These are phyloP conservation scores for Ophraella communa DNA, from an alignment of 2,888 invertebrate genomes.

Conservation along the genomic window DNA sequence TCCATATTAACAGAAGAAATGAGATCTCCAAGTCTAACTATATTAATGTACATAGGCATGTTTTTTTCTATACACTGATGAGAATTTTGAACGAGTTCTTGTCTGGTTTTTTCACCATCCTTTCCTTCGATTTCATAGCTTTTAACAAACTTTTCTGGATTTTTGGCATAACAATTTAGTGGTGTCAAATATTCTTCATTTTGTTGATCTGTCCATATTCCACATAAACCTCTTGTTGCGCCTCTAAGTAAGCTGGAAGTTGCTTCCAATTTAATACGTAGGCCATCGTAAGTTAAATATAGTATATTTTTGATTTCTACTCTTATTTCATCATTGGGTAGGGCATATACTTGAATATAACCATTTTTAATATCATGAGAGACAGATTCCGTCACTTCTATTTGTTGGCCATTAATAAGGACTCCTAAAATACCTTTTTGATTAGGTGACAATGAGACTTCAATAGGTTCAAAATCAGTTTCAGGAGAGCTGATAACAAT, in stretches of 20 bases:
- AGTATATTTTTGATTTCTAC: slow-evolving; percentile 64
- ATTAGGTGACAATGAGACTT: slow-evolving; percentile 54
- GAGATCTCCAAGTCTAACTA: slow-evolving; percentile 51
- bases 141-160: slow-evolving; percentile 64
- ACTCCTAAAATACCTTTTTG: slow-evolving; percentile 47
- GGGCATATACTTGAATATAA: slow-evolving; percentile 59
- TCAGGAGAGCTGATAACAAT: slow-evolving; percentile 57
- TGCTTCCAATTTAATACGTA: slow-evolving; percentile 59
- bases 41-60: slow-evolving; percentile 55
- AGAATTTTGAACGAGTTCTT: slow-evolving; percentile 54
- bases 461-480: slow-evolving; percentile 53
- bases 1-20: neutral
- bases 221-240: slow-evolving; percentile 70
- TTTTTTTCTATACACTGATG: slow-evolving; percentile 53
- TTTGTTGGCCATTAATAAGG: slow-evolving; percentile 60
- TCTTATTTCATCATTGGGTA: slow-evolving; percentile 64
- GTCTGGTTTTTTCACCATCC: slow-evolving; percentile 51
- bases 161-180: slow-evolving; percentile 63
- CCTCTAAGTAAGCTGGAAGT: slow-evolving; percentile 61
- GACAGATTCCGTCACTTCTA: slow-evolving; percentile 48
- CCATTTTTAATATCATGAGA: slow-evolving; percentile 51
- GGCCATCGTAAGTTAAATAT: slow-evolving; percentile 66
- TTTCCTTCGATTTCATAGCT: slow-evolving; percentile 64
- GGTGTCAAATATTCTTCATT: slow-evolving; percentile 68
- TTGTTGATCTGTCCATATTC: slow-evolving; percentile 66